Percentiles rank a stretch among this genome's conserved stretches.
Conservation (phyloP, 2,888 invertebrate species). For the Ernsta delagoae region DNA sequence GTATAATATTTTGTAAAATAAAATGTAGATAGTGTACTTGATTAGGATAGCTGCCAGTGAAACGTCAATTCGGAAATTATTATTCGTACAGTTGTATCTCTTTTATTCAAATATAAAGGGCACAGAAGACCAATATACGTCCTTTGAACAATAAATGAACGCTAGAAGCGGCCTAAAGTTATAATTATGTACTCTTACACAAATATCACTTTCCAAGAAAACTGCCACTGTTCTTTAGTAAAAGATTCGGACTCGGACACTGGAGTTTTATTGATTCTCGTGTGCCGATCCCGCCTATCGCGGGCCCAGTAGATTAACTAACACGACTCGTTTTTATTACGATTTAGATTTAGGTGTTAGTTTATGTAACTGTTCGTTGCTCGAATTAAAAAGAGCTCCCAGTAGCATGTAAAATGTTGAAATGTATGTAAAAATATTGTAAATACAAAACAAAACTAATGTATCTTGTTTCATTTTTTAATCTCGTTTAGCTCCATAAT, state of each 20-base stretch:
- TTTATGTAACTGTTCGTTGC: constrained; percentile 84
- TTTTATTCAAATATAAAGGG: constrained; percentile 55
- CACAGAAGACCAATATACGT: constrained; percentile 70
- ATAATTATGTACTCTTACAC: constrained; percentile 54
- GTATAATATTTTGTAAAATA: constrained; percentile 41
- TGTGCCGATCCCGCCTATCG: constrained; percentile 68
- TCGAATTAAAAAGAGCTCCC: constrained; percentile 85
- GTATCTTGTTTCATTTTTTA: constrained; percentile 76
- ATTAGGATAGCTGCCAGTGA: constrained; percentile 69
- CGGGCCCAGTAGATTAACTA: constrained; percentile 77
- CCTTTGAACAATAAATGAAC: constrained; percentile 74
- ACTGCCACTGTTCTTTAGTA: constrained; percentile 73
- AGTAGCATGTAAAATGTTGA: constrained; percentile 84
- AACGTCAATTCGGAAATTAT: constrained; percentile 68
- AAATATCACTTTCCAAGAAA: constrained; percentile 66
- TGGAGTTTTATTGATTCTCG: constrained; percentile 82
- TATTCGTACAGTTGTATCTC: constrained; percentile 55
- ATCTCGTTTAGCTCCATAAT: no score
- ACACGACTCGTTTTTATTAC: constrained; percentile 81
- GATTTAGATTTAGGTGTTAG: constrained; percentile 84
- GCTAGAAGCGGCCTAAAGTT: constrained; percentile 77
- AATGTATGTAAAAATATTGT: constrained; percentile 82
- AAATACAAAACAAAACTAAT: constrained; percentile 81
- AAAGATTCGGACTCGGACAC: constrained; percentile 65
- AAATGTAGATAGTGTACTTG: constrained; percentile 59